Percentiles rank a stretch among this genome's conserved stretches.
Evolutionary conservation across 64 coral and sea anemone species (phyloP).

Genomic region (Catalaphyllia jardinei): DNA sequence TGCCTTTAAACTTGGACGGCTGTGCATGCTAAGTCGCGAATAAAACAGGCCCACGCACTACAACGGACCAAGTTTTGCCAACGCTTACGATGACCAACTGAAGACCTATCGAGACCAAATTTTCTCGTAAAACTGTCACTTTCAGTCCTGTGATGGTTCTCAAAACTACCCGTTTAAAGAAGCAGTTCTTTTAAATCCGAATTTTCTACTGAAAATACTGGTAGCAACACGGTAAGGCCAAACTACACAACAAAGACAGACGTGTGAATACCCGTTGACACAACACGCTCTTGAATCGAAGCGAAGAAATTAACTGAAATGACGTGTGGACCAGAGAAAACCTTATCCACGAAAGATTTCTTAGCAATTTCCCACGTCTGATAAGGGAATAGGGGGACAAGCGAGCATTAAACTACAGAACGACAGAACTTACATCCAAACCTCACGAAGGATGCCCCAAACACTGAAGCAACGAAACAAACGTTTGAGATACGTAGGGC

Average conservation of each 20-base stretch:
- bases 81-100: neutral
- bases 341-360: neutral
- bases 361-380: neutral
- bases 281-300: neutral
- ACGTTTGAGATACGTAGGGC: neutral
- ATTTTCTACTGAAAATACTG: neutral
- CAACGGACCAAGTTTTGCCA: neutral
- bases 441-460: constrained; percentile 31
- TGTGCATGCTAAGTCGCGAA: constrained; percentile 51
- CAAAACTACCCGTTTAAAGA: neutral
- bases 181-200: neutral
- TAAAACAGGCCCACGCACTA: constrained; percentile 18
- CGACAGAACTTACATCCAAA: neutral
- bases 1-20: constrained; percentile 33
- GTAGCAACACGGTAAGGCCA: neutral
- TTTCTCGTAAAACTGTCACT: neutral
- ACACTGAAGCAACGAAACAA: constrained; percentile 54
- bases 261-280: constrained; percentile 3
- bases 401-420: neutral
- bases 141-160: neutral
- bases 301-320: neutral
- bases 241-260: neutral
- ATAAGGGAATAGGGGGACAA: neutral
- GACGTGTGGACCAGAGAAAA: neutral
- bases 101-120: neutral